Evolutionary conservation across 2,888 invertebrate genomes (phyloP).

Genomic region (Dasysyrphus albostriatus): DNA sequence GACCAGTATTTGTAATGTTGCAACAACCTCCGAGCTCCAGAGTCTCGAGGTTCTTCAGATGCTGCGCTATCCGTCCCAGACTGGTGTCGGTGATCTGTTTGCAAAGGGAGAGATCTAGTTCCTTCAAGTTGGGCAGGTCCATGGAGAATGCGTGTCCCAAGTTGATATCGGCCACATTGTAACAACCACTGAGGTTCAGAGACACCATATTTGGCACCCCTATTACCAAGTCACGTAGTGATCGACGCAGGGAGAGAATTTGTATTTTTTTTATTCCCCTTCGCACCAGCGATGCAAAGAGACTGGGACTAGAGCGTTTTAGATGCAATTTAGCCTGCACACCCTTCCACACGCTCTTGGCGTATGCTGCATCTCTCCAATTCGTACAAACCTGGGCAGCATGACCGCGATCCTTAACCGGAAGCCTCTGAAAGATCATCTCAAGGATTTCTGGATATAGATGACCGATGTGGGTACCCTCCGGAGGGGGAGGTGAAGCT

Average conservation of each 20-base stretch:
- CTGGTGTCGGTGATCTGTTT: conserved; percentile 98
- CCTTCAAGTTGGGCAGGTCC: conserved; percentile 90
- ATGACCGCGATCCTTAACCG: conserved; percentile 94
- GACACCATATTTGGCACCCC: conserved; percentile 94
- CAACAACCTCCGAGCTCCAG: conserved; percentile 96
- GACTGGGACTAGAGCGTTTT: conserved; percentile 91
- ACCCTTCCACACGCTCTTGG: conserved; percentile 96
- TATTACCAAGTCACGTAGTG: conserved; percentile 92
- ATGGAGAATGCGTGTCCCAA: conserved; percentile 92
- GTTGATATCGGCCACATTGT: conserved; percentile 94
- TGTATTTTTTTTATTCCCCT: conserved; percentile 95
- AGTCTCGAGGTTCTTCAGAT: conserved; percentile 92
- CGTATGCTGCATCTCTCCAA: conserved; percentile 97
- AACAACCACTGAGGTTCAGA: conserved; percentile 96
- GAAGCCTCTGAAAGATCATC: conserved; percentile 95
- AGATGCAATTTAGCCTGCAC: conserved; percentile 96
- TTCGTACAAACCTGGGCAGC: conserved; percentile 95
- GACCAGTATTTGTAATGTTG: conserved; percentile 94
- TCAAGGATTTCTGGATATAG: conserved; percentile 96
- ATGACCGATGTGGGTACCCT: conserved; percentile 91
- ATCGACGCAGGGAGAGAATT: conserved; percentile 92
- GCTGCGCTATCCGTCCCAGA: conserved; percentile 92
- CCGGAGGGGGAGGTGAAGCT: conserved; percentile 85
- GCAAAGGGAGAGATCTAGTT: conserved; percentile 94
- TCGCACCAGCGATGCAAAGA: conserved; percentile 93